A percentile compares a stretch with the other conserved stretches of the same genome.
phyloP scores from a whole-genome alignment of 1,140 invertebrate genomes.

The Nautilus pompilius region DNA sequence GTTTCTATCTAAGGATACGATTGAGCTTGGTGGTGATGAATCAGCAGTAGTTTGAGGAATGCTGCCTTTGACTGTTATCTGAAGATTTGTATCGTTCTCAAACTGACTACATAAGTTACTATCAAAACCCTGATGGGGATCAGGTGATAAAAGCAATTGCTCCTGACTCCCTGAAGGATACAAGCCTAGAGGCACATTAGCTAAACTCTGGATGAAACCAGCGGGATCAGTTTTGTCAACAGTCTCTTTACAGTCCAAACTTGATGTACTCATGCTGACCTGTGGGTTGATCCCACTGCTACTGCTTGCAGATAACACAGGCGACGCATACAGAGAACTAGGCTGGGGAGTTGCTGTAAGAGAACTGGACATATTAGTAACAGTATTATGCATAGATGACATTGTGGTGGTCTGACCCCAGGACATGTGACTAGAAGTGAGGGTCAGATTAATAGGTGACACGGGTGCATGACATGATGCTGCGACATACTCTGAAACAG shows the following conservation, averaged over 20 bases:
- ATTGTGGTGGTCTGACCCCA: neutral
- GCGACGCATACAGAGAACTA: neutral
- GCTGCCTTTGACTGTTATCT: too few relatives aligned
- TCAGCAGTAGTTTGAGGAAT: too few relatives aligned
- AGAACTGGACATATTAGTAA: neutral
- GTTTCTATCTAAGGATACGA: too few relatives aligned
- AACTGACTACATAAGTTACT: too few relatives aligned
- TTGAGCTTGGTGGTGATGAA: too few relatives aligned
- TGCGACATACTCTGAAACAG: neutral
- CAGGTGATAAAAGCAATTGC: too few relatives aligned
- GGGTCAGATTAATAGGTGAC: neutral
- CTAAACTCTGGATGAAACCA: neutral
- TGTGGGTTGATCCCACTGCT: neutral
- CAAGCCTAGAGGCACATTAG: neutral
- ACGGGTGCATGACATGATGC: neutral
- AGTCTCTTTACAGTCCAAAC: neutral
- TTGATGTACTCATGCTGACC: neutral
- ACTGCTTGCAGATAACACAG: neutral
- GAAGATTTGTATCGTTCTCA: too few relatives aligned
- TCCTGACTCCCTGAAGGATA: neutral
- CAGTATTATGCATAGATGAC: constrained; percentile 3
- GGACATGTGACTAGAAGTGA: constrained; percentile 2
- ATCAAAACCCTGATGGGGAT: too few relatives aligned
- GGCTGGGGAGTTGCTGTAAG: neutral
- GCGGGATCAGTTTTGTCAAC: neutral